A percentile compares a stretch with the other conserved stretches of the same genome.
Evolutionary conservation across 2,888 invertebrate genomes (phyloP).

Genomic region (Drosophila dives): DNA sequence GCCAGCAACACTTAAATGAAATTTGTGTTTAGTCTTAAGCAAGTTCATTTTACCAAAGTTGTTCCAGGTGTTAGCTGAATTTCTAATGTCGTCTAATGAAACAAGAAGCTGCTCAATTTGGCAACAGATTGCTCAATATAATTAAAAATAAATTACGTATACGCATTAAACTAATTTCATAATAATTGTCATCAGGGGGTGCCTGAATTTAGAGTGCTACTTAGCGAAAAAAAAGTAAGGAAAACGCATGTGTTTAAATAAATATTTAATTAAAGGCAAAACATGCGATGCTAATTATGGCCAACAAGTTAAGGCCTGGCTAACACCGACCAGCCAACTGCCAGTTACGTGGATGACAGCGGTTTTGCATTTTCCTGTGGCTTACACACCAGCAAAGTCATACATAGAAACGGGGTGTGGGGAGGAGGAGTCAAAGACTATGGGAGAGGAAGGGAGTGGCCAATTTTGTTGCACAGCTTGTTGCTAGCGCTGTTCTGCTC

Average conservation of each 20-base stretch:
- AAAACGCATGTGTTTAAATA: conserved; percentile 43
- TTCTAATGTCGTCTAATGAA: conserved; percentile 16
- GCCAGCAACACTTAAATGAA: background rate
- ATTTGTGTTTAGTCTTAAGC: background rate
- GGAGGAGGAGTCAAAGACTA: background rate
- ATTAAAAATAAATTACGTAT: conserved; percentile 50
- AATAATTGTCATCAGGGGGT: background rate
- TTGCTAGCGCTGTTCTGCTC: conserved; percentile 28
- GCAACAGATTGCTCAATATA: conserved; percentile 38
- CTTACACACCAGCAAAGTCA: background rate
- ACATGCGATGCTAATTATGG: conserved; percentile 55
- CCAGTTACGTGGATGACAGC: conserved; percentile 29
- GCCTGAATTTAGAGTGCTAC: conserved; percentile 70
- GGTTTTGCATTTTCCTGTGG: conserved; percentile 24
- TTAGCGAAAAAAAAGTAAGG: conserved; percentile 8
- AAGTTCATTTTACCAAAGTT: background rate
- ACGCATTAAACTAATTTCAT: conserved; percentile 51
- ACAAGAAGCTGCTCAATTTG: conserved; percentile 16
- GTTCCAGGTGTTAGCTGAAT: conserved; percentile 14
- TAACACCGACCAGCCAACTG: conserved; percentile 19
- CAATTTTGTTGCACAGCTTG: conserved; percentile 12
- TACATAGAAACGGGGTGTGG: background rate
- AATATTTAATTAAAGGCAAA: conserved; percentile 68
- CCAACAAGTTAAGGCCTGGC: conserved; percentile 14
- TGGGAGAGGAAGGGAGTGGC: background rate